Percentiles rank a stretch among this genome's conserved stretches.
Conservation (phyloP, 2,113 vertebrate genomes). For the Pelecanoides urinatrix region DNA sequence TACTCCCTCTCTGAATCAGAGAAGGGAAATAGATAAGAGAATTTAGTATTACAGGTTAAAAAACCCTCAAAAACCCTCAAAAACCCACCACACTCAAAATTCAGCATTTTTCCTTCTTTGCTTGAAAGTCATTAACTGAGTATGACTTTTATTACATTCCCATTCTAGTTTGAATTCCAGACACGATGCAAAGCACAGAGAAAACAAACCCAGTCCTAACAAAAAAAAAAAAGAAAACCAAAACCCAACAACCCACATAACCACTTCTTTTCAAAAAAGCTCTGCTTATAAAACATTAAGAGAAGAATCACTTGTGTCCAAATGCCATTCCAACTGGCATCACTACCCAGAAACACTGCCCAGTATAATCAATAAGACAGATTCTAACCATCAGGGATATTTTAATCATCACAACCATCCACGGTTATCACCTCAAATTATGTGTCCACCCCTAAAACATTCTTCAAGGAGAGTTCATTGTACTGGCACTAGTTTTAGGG, state of each 20-base stretch:
- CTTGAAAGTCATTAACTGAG: background rate
- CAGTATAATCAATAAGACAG: constrained; percentile 47
- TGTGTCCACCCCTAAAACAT: background rate
- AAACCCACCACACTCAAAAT: background rate
- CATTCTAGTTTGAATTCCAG: background rate
- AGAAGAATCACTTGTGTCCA: background rate
- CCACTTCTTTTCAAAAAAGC: background rate
- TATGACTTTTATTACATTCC: background rate
- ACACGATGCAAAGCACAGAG: background rate
- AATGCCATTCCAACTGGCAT: constrained; percentile 10
- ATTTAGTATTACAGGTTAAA: background rate
- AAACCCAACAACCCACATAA: background rate
- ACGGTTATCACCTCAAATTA: constrained; percentile 37
- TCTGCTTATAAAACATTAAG: background rate
- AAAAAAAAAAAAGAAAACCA: background rate
- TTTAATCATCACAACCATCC: constrained; percentile 37
- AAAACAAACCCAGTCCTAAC: background rate
- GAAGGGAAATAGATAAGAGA: background rate
- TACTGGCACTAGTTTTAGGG: constrained; percentile 20
- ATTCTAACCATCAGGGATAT: constrained; percentile 39
- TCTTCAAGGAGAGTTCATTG: background rate
- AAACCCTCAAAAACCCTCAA: background rate
- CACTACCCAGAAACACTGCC: background rate
- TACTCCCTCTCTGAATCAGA: background rate
- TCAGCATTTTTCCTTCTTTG: background rate